These are phyloP conservation scores for Dynastes maya DNA, from an alignment of 2,888 invertebrate genomes.

Conservation along the genomic window DNA sequence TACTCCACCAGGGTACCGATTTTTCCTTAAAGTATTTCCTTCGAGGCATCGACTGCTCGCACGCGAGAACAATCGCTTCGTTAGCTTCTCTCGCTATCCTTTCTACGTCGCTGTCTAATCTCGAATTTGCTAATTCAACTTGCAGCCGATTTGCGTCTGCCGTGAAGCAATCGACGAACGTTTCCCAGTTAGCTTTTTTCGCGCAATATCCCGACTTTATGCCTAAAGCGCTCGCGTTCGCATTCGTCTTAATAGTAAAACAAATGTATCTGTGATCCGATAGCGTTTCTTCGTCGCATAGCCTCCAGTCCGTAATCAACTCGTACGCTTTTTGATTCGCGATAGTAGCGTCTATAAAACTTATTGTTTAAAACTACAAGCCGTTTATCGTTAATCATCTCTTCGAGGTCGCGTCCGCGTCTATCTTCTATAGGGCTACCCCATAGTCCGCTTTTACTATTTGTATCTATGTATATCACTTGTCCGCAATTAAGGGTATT, in stretches of 20 bases:
- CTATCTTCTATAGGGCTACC: not conserved
- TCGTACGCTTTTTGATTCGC: not conserved
- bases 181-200: slow-evolving; percentile 18
- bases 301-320: not conserved
- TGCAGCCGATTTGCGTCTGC: not conserved
- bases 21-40: slow-evolving; percentile 29
- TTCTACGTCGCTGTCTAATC: not conserved
- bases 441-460: slow-evolving; percentile 20
- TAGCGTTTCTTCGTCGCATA: not conserved
- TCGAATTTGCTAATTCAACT: not conserved
- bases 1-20: slow-evolving; percentile 53
- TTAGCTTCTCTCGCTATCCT: too few relatives aligned
- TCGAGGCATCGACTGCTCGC: slow-evolving; percentile 43
- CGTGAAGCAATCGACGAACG: not conserved
- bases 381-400: not conserved
- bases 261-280: slow-evolving; percentile 6
- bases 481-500: not conserved
- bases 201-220: slow-evolving; percentile 11
- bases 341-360: slow-evolving; percentile 11
- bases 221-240: not conserved
- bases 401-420: not conserved
- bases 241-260: not conserved
- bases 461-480: not conserved
- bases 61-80: slow-evolving; percentile 29
- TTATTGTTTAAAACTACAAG: not conserved